phyloP scores from a whole-genome alignment of 2,113 vertebrate species.

The Corythoichthys haematopterus region DNA sequence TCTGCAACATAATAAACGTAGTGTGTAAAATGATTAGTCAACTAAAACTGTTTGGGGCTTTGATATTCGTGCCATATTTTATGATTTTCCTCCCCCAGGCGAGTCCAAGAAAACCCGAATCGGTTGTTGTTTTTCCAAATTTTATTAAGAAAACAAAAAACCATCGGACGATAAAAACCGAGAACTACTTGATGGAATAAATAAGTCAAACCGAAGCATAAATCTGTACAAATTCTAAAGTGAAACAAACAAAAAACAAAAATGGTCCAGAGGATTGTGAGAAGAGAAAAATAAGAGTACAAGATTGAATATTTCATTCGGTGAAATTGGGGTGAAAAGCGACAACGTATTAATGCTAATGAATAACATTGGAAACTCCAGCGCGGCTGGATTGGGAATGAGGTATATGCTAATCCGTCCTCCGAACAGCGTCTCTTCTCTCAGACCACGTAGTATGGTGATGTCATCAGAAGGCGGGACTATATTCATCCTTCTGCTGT shows the following conservation, averaged over 20 bases:
- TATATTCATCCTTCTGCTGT: no score
- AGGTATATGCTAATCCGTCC: slow-evolving; percentile 76
- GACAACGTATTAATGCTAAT: slow-evolving; percentile 76
- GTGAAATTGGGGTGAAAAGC: slow-evolving; percentile 74
- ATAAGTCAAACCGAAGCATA: slow-evolving; percentile 90
- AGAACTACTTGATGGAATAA: slow-evolving; percentile 97
- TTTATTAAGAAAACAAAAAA: slow-evolving; percentile 78
- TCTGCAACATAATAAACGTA: no score
- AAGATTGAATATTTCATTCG: slow-evolving; percentile 63
- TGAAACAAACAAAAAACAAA: slow-evolving; percentile 66
- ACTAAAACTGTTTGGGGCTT: no score
- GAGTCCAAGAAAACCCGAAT: no score
- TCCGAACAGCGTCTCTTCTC: slow-evolving; percentile 58
- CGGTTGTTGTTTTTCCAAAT: slow-evolving; percentile 58
- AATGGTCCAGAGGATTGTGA: slow-evolving; percentile 68
- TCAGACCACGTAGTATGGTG: slow-evolving; percentile 44
- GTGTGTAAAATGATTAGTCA: no score
- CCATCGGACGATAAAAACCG: slow-evolving; percentile 85
- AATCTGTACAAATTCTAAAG: slow-evolving; percentile 90
- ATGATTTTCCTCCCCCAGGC: no score
- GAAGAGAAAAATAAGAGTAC: slow-evolving; percentile 9
- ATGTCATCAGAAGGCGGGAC: no score
- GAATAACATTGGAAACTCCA: slow-evolving; percentile 70
- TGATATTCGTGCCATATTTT: no score
- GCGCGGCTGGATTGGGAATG: slow-evolving; percentile 74